These are phyloP conservation scores for Siniperca obscura DNA, from an alignment of 2,797 vertebrate species.

Conservation along the genomic window DNA sequence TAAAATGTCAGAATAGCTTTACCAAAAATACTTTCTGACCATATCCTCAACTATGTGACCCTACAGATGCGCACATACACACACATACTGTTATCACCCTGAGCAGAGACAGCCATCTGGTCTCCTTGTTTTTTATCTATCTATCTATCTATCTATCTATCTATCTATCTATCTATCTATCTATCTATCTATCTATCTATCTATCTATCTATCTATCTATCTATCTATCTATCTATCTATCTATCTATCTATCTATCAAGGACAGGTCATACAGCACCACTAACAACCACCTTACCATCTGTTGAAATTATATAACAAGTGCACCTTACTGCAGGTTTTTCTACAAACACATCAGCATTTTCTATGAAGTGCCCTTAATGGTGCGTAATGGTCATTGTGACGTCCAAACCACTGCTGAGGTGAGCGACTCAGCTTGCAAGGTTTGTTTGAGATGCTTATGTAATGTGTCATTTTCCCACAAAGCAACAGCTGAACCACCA, in stretches of 20 bases:
- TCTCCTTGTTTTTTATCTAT: conserved; percentile 8
- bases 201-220: too few relatives aligned
- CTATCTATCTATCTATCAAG: conserved; percentile 2
- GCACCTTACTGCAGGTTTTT: conserved; percentile 31
- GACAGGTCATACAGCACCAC: conserved; percentile 33
- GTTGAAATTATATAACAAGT: conserved; percentile 14
- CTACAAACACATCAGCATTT: conserved; percentile 37
- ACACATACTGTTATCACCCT: background rate
- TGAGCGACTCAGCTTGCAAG: conserved; percentile 33
- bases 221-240: too few relatives aligned
- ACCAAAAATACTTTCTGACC: background rate
- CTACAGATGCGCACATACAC: background rate
- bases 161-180: conserved; percentile 11
- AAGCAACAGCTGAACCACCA: conserved; percentile 70
- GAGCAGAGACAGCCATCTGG: conserved; percentile 31
- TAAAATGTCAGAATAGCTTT: background rate
- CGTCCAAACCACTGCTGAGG: conserved; percentile 25
- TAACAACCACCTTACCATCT: conserved; percentile 40
- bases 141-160: conserved; percentile 15
- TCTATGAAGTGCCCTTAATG: conserved; percentile 30
- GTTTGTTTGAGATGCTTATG: conserved; percentile 70
- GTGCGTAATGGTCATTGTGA: conserved; percentile 31
- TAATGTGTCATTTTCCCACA: conserved; percentile 64
- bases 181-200: conserved; percentile 9
- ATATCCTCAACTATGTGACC: background rate